These are phyloP conservation scores for Hydropsyche tenuis DNA, from an alignment of 1,140 invertebrate genomes.

Conservation along the genomic window DNA sequence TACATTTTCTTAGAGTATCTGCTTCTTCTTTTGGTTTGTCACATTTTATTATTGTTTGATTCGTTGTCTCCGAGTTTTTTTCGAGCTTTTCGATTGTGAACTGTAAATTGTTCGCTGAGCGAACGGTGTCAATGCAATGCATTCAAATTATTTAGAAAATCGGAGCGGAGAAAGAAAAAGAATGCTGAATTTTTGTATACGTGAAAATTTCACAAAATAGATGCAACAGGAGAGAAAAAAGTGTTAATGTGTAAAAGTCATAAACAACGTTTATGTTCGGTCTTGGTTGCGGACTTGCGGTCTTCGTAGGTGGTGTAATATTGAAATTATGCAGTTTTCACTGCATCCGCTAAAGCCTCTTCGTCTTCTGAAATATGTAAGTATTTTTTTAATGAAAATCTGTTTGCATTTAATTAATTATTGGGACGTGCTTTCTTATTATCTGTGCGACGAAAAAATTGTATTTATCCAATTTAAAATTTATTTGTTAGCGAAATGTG, in stretches of 20 bases:
- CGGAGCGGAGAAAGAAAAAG: neutral
- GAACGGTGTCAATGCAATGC: slow-evolving; percentile 4
- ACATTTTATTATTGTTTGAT: neutral
- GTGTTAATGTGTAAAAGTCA: neutral
- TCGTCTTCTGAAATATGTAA: neutral
- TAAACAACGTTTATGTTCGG: slow-evolving; percentile 10
- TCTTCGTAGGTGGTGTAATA: neutral
- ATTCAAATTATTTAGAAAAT: slow-evolving; percentile 10
- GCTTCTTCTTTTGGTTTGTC: neutral
- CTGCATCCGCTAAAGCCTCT: neutral
- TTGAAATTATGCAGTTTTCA: slow-evolving; percentile 19
- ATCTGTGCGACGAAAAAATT: too few relatives aligned
- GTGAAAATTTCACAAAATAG: neutral
- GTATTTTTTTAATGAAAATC: too few relatives aligned
- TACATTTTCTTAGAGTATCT: neutral
- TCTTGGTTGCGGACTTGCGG: neutral
- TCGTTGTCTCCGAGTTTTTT: neutral
- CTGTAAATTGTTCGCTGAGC: neutral
- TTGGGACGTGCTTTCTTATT: too few relatives aligned
- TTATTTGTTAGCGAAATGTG: too few relatives aligned
- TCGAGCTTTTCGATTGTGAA: neutral
- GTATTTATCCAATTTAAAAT: too few relatives aligned
- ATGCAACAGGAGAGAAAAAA: neutral
- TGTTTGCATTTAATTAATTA: neutral
- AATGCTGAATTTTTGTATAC: neutral